Conservation (phyloP, 2,888 invertebrate genomes). For the Philereme transversata region DNA sequence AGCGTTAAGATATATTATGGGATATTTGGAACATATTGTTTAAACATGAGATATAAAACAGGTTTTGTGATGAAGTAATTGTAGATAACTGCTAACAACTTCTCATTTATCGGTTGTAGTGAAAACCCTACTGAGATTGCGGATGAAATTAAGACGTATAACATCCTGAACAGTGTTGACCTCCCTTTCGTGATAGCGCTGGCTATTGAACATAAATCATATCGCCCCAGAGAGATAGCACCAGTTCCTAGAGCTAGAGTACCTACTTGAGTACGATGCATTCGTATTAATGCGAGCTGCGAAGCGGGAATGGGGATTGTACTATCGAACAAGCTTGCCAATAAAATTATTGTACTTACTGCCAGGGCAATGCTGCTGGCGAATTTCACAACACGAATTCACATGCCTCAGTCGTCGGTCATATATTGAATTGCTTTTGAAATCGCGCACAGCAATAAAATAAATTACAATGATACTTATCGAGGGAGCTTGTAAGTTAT, state of each 20-base stretch:
- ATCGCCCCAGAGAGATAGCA: constrained; percentile 46
- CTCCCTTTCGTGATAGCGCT: constrained; percentile 56
- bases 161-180: constrained; percentile 68
- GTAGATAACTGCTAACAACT: constrained; percentile 17
- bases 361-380: constrained; percentile 27
- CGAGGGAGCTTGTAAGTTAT: constrained; percentile 50
- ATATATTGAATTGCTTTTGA: constrained; percentile 37
- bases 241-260: constrained; percentile 35
- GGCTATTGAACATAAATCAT: constrained; percentile 60
- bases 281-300: constrained; percentile 15
- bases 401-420: constrained; percentile 35
- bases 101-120: constrained; percentile 17
- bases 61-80: constrained; percentile 26
- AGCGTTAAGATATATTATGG: constrained; percentile 27
- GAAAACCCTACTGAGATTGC: constrained; percentile 43
- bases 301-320: constrained; percentile 22
- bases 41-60: constrained; percentile 17
- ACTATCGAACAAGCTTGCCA: constrained; percentile 28
- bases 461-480: constrained; percentile 50
- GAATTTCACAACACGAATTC: constrained; percentile 36
- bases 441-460: constrained; percentile 48
- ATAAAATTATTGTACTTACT: constrained; percentile 36
- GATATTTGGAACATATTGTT: constrained; percentile 23
- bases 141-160: constrained; percentile 66
- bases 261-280: constrained; percentile 17